Conservation (phyloP, 2,113 vertebrate genomes). For the Lynx canadensis region DNA sequence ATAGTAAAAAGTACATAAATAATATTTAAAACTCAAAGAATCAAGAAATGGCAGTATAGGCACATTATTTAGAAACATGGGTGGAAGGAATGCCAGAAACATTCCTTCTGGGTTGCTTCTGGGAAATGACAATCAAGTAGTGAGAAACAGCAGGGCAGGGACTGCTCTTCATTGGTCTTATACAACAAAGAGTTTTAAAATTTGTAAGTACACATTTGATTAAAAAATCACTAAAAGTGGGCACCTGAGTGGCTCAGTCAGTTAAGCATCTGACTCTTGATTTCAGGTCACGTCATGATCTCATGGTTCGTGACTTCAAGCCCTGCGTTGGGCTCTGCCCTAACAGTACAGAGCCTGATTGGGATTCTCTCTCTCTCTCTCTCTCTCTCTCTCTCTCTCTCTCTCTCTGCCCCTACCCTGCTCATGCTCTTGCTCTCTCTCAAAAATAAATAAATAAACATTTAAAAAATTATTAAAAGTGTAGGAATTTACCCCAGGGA, state of each 20-base stretch:
- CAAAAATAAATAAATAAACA: no score
- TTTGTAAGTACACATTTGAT: background rate
- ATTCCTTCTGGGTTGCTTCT: background rate
- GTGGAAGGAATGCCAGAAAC: background rate
- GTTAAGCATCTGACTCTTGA: no score
- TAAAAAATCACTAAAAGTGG: background rate
- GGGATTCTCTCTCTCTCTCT: no score
- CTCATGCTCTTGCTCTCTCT: no score
- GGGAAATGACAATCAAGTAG: background rate
- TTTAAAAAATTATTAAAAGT: background rate
- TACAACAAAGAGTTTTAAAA: background rate
- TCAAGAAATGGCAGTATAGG: background rate
- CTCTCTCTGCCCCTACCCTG: no score
- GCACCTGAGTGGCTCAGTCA: no score
- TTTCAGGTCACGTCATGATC: no score
- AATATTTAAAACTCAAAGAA: slow-evolving; percentile 17
- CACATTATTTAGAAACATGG: background rate
- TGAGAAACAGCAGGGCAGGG: background rate
- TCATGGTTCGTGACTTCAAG: no score
- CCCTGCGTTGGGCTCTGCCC: no score
- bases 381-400: no score
- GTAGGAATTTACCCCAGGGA: no score
- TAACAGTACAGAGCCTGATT: no score
- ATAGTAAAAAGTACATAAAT: background rate
- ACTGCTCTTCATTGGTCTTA: background rate